Conservation (phyloP, 2,113 vertebrate genomes). For the Pedionomus torquatus region DNA sequence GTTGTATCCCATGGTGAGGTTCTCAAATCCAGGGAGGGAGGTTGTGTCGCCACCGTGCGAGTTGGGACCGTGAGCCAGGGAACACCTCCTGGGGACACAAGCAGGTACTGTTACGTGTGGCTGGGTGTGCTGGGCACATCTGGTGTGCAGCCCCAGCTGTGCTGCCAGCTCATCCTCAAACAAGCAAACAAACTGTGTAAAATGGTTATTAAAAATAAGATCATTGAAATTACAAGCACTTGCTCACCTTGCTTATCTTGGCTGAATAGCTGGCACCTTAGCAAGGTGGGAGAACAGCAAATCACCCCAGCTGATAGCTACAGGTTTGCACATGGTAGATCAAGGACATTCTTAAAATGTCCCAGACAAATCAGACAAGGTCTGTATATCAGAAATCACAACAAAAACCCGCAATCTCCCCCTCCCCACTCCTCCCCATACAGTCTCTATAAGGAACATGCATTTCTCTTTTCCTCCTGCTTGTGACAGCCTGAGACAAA, state of each 20-base stretch:
- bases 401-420: neutral
- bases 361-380: neutral
- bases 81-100: slow-evolving; percentile 67
- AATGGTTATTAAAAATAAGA: neutral
- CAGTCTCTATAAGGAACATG: neutral
- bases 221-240: neutral
- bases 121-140: neutral
- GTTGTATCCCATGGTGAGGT: slow-evolving; percentile 90
- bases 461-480: neutral
- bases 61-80: slow-evolving; percentile 52
- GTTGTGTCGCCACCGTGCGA: slow-evolving; percentile 70
- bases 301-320: neutral
- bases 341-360: neutral
- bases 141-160: neutral
- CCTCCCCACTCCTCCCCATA: neutral
- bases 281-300: neutral
- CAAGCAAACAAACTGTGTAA: neutral
- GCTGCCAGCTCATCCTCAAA: neutral
- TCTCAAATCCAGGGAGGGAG: slow-evolving; percentile 88
- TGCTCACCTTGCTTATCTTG: neutral
- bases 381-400: neutral
- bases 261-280: neutral
- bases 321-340: neutral
- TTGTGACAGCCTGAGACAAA: neutral
- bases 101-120: accelerated